Conservation (phyloP, 2,797 vertebrate species). For the Pogonophryne albipinna region DNA sequence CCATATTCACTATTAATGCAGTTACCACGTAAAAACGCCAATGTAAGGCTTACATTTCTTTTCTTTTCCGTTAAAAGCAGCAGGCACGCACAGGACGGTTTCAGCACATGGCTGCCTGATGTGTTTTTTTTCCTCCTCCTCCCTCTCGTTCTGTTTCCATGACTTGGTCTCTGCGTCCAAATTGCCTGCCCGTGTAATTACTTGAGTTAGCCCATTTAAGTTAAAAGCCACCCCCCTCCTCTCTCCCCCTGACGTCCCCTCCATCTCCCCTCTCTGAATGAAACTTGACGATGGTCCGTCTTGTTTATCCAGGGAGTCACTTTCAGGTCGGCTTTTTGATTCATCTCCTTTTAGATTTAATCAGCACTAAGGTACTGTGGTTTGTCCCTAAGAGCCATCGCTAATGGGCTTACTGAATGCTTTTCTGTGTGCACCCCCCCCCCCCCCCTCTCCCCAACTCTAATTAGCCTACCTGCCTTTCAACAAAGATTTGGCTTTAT, state of each 20-base stretch:
- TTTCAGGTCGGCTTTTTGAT: constrained; percentile 94
- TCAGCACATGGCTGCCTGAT: constrained; percentile 88
- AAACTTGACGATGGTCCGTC: constrained; percentile 97
- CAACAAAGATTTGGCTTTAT: constrained; percentile 89
- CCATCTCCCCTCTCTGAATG: constrained; percentile 84
- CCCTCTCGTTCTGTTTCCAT: constrained; percentile 85
- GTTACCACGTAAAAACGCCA: constrained; percentile 12
- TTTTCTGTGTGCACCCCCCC: constrained; percentile 84
- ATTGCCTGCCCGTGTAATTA: constrained; percentile 97
- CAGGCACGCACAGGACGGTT: constrained; percentile 53
- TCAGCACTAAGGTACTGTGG: constrained; percentile 95
- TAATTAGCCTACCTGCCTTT: constrained; percentile 91
- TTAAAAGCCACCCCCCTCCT: constrained; percentile 88
- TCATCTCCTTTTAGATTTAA: constrained; percentile 98
- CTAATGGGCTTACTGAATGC: constrained; percentile 98
- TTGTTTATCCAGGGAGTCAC: constrained; percentile 95
- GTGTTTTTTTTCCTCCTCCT: constrained; percentile 74
- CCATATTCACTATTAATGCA: neutral
- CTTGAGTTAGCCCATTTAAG: constrained; percentile 96
- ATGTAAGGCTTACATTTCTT: constrained; percentile 33
- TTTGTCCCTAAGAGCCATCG: constrained; percentile 97
- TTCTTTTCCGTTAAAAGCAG: constrained; percentile 33
- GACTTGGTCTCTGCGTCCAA: constrained; percentile 89
- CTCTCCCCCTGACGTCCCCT: constrained; percentile 35
- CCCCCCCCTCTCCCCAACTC: constrained; percentile 53